phyloP scores from a whole-genome alignment of 2,888 invertebrate species.

The Isotomurus palustris region DNA sequence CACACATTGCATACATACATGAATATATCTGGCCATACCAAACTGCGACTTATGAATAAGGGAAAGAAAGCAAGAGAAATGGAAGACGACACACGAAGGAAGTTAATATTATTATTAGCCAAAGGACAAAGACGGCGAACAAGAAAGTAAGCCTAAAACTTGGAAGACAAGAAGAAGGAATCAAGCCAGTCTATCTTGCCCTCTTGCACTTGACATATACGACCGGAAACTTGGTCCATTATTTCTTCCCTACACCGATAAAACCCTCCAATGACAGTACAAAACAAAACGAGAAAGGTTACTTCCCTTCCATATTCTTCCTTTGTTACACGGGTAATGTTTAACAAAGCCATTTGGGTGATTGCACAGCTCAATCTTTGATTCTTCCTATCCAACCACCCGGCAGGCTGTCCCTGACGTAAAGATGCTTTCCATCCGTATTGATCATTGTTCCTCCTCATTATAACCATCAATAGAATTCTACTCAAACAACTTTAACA shows the following conservation, averaged over 20 bases:
- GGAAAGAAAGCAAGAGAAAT: background rate
- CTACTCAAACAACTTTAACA: no score
- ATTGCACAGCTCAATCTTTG: no score
- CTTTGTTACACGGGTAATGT: no score
- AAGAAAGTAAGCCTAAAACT: background rate
- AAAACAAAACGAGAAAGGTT: background rate
- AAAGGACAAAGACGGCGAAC: background rate
- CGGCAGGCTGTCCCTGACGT: no score
- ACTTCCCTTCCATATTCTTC: no score
- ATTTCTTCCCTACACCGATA: slow-evolving; percentile 29
- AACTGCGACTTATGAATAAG: background rate
- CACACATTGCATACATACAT: no score
- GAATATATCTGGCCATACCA: no score
- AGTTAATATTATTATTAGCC: slow-evolving; percentile 15
- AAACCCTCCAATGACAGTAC: slow-evolving; percentile 13
- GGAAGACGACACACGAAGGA: background rate
- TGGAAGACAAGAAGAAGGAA: slow-evolving; percentile 7
- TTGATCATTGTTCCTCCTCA: no score
- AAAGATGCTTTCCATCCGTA: no score
- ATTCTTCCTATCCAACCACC: no score
- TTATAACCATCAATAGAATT: no score
- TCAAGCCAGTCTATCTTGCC: slow-evolving; percentile 20
- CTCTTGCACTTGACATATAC: slow-evolving; percentile 35
- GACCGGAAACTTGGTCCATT: slow-evolving; percentile 37
- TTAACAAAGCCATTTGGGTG: no score